Base-by-base conservation (phyloP, 1,140 invertebrate genomes). In the Xylocopa sonorina region DNA sequence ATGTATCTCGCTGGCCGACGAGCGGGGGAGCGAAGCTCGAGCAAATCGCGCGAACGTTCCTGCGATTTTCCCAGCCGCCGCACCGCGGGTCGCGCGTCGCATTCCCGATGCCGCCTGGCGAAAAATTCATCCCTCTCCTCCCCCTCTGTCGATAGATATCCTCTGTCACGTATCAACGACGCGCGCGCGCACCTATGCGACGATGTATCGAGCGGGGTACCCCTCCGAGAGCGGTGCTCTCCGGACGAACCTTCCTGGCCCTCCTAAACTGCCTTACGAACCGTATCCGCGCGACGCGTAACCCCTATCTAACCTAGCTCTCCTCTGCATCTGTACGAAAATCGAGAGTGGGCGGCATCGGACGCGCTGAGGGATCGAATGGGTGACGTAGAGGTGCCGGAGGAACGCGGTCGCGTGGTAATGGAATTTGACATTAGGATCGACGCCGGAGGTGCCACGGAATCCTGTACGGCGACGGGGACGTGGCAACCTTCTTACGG, bases 401-500 rank as follows among this genome's bases (percentile, higher is more conserved):
- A 43, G 16, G 38, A 46, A 3, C 21, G 38, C 29, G 53, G 38
- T 29, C 27, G 74, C n/a, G 75, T 27, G 80, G 86, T 88, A 88
- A 88, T 88, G 80, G 86, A 88, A 87, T 87, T 87, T 88, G 83
- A 87, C 85, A 88, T 88, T 88, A 88, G 80, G 80, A 88, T 86
- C 85, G 85, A 88, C 82, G 71, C 46, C 72, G 48, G 48, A 48
- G 67, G 57, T 75, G 81, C 53, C 57, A 38, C 16, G 24, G 58
- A 53, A 43, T 64, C 53, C 43, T 18, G 29, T 57, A 48, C 9
- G 29, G 32, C 9, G 41, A 29, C n/a, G 53, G 32, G 27, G 10
- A 71, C n/a, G 32, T 34, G 18, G 57, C 18, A 34, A 12, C 43
- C 21, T 1, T 14, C 34, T 7, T n/a, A n/a, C 34, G 21, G 12